A percentile compares a stretch with the other conserved stretches of the same genome.
phyloP scores from a whole-genome alignment of 2,797 vertebrate species.

The Leptodactylus fallax region DNA sequence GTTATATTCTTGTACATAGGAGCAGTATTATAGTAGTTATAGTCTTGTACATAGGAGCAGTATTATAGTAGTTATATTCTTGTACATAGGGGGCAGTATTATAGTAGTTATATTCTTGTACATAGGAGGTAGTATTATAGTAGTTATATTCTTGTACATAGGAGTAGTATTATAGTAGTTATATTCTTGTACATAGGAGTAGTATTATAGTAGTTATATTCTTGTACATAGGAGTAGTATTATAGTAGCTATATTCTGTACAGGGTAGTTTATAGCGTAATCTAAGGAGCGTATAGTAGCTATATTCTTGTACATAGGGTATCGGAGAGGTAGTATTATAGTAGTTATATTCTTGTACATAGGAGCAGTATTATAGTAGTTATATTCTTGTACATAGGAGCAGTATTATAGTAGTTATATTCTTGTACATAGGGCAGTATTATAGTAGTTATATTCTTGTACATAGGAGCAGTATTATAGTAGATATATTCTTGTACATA shows the following conservation, averaged over 20 bases:
- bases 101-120: constrained; percentile 19
- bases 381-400: background rate
- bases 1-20: background rate
- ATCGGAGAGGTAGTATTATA: background rate
- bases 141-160: constrained; percentile 22
- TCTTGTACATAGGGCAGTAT: background rate
- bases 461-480: constrained; percentile 16
- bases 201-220: constrained; percentile 20
- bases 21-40: constrained; percentile 15
- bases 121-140: constrained; percentile 3
- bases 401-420: constrained; percentile 4
- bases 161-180: constrained; percentile 12
- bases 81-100: constrained; percentile 7
- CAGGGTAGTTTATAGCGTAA: background rate
- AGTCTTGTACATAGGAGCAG: constrained; percentile 2
- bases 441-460: background rate
- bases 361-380: constrained; percentile 8
- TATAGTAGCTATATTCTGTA: constrained; percentile 17
- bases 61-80: constrained; percentile 23
- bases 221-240: background rate
- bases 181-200: background rate
- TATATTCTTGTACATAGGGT: constrained; percentile 5
- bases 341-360: constrained; percentile 7
- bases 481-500: constrained; percentile 18
- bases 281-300: background rate